Evolutionary conservation across 2,888 invertebrate genomes (phyloP), one percentile per base, ranked within the genome.

Genomic region (Agrypnus murinus): DNA sequence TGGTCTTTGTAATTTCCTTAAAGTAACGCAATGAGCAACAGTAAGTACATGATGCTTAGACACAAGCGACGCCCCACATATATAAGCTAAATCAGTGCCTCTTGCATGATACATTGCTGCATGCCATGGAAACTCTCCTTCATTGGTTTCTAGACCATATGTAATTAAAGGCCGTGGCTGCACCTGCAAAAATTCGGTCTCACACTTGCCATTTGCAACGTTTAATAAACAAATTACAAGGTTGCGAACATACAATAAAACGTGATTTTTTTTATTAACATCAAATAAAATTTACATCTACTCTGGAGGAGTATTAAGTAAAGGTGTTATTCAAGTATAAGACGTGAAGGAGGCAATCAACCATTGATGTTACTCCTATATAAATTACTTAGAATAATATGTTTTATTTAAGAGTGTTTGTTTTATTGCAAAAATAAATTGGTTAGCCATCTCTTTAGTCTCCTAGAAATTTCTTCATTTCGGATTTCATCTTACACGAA

Each of bases 111-210:
- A 92, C 0, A 91, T 80, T 0, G 91, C 91, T 10, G 89, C 89
- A 81, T 91, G 91, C 92, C 92, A 92, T 0, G 92, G 92, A 88
- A 90, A 91, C 77, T 91, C 89, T 0, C 90, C 91, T 70, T 89
- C 89, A 38, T 87, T 80, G 0, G 90, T 90, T 0, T 87, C 87
- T 19, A 87, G 87, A 0, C 90, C 91, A 73, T 89, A 86, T 5
- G 90, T 88, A 59, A 91, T 89, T 63, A 91, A 80, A 0, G 90
- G 90, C 72, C 87, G 86, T 0, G 90, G 84, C 77, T 86, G 87
- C 0, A 84, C 77, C 9, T 85, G 78, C 32, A 88, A 87, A 57
- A 81, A 84, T 25, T 88, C 88, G 76, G 25, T 10, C 40, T 40
- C 31, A 17, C 15, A 9, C n/a, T 38, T 38, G 50, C 34, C 43